Percentiles rank a stretch among this genome's conserved stretches.
phyloP scores from a whole-genome alignment of 2,113 vertebrate species.

The Brevimyrus niger region DNA sequence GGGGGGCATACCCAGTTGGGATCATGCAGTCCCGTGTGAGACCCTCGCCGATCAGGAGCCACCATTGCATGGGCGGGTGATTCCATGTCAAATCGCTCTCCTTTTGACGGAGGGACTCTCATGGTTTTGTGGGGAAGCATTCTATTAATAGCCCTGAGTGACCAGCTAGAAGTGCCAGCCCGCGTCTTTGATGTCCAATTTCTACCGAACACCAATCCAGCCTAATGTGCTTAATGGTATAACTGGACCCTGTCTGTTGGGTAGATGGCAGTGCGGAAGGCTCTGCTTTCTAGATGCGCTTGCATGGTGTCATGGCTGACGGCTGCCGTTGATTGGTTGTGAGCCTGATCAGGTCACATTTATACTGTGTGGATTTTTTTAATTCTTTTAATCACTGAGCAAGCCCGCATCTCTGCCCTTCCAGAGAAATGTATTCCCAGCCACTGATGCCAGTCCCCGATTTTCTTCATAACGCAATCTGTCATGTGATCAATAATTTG shows the following conservation, averaged over 20 bases:
- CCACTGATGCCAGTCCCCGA: conserved; percentile 45
- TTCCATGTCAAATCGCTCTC: conserved; percentile 19
- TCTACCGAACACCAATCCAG: not conserved
- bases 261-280: not conserved
- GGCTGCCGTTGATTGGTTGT: not conserved
- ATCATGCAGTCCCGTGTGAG: not conserved
- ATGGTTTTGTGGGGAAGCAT: conserved; percentile 15
- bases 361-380: not conserved
- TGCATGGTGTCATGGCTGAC: not conserved
- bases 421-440: conserved; percentile 43
- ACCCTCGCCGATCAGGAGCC: not conserved
- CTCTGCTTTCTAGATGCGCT: conserved; percentile 31
- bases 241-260: not conserved
- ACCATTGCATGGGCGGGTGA: not conserved
- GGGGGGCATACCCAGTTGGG: not conserved
- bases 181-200: not conserved
- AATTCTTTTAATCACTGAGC: conserved; percentile 35
- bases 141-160: conserved; percentile 29
- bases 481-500: conserved; percentile 69
- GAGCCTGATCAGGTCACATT: not conserved
- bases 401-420: conserved; percentile 33
- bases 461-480: conserved; percentile 65
- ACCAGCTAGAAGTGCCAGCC: conserved; percentile 30
- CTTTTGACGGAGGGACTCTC: conserved; percentile 14
- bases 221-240: not conserved